phyloP scores from a whole-genome alignment of 2,113 vertebrate species.

The Cariama cristata region DNA sequence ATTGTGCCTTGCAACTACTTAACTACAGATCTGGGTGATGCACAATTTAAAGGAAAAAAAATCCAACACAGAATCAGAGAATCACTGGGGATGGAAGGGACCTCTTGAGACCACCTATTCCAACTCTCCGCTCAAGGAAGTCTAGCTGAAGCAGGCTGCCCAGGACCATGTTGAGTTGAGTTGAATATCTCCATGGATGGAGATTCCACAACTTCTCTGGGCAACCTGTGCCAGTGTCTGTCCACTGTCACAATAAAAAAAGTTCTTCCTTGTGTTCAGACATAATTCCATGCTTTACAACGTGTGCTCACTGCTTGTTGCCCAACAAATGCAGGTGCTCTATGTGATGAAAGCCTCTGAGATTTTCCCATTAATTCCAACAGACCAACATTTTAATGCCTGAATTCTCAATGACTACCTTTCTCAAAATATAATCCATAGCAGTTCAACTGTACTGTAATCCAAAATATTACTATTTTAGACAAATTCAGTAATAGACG shows the following conservation, averaged over 20 bases:
- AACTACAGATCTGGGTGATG: not conserved
- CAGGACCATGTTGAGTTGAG: not conserved
- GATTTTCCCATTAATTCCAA: not conserved
- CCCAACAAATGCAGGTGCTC: not conserved
- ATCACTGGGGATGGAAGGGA: fast-evolving
- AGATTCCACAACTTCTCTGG: not conserved
- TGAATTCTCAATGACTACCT: not conserved
- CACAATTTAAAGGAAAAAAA: not conserved
- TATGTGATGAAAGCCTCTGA: not conserved
- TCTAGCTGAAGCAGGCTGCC: not conserved
- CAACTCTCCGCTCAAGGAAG: not conserved
- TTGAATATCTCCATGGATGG: not conserved
- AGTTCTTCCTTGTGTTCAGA: not conserved
- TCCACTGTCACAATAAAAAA: too few relatives aligned
- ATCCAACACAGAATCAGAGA: not conserved
- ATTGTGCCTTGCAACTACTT: not conserved
- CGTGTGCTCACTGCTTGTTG: not conserved
- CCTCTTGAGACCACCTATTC: not conserved
- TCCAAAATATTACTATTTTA: not conserved
- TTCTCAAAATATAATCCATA: not conserved
- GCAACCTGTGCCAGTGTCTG: not conserved
- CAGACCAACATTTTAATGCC: not conserved
- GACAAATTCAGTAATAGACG: not conserved
- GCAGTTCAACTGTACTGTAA: not conserved
- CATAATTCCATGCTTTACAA: not conserved